A percentile compares a stretch with the other conserved stretches of the same genome.
phyloP scores from a whole-genome alignment of 2,797 vertebrate genomes.

The Yasuhikotakia modesta region DNA sequence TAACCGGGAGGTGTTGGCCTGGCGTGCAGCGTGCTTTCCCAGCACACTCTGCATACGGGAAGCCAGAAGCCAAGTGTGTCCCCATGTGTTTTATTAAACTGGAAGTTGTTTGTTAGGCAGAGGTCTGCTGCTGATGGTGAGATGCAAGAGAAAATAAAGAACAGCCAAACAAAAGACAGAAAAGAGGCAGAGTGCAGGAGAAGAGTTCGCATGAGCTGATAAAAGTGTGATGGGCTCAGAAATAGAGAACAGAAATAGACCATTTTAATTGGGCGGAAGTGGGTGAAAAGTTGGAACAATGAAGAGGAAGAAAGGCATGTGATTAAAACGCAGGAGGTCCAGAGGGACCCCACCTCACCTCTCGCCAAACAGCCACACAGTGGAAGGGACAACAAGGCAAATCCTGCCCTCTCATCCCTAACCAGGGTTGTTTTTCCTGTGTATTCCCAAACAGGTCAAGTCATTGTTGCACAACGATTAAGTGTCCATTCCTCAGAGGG shows the following conservation, averaged over 20 bases:
- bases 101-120: constrained; percentile 36
- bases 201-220: constrained; percentile 52
- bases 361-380: constrained; percentile 24
- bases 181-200: constrained; percentile 33
- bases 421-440: constrained; percentile 14
- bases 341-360: constrained; percentile 33
- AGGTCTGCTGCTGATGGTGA: constrained; percentile 37
- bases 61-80: constrained; percentile 49
- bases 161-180: constrained; percentile 34
- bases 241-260: constrained; percentile 60
- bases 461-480: constrained; percentile 37
- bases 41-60: constrained; percentile 46
- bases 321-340: constrained; percentile 56
- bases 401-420: constrained; percentile 12
- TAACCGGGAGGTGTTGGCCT: constrained; percentile 10
- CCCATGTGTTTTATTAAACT: constrained; percentile 49
- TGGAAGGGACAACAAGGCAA: constrained; percentile 13
- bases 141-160: not conserved
- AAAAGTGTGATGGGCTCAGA: constrained; percentile 51
- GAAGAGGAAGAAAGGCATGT: constrained; percentile 59
- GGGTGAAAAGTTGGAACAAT: constrained; percentile 53
- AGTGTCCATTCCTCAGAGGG: constrained; percentile 8
- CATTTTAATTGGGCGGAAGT: constrained; percentile 62
- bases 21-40: constrained; percentile 7
- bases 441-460: constrained; percentile 23